Base-by-base conservation (phyloP, 2,113 vertebrate species). In the Nicator chloris region DNA sequence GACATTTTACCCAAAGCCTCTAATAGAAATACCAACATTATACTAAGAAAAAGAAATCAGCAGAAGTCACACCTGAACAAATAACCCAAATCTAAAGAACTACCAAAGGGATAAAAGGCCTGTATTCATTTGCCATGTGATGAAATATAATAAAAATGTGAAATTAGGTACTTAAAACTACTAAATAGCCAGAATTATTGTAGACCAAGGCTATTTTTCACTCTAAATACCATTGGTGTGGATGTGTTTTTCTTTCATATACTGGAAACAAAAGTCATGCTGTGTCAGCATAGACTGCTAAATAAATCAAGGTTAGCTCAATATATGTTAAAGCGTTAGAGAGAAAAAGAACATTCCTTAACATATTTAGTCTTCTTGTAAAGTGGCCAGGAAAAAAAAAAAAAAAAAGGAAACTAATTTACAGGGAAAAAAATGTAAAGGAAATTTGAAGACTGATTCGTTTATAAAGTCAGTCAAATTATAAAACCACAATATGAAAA, bases 211-310 rank as follows among this genome's bases (percentile, higher is more conserved):
- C 65, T 71, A 70, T 81, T 92, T 96, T 92, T 86, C 63, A 83
- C 51, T 53, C 66, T 90, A 84, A 97, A 87, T 78, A 73, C 86
- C 88, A 89, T 50, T 93, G 51, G 90, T 81, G 49, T 82, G 49
- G 71, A 94, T 91, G 73, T 96, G 79, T 93, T 97, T 96, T 96
- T 93, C 90, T 96, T 97, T 97, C 96, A 96, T 95, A 95, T 85
- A 87, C 81, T 95, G 90, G 90, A 97, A 96, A 96, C 70, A 88
- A 95, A 96, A 96, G 87, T 28, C 72, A 88, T 90, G 92, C 95
- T 91, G 71, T 60, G 50, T 97, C 97, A 97, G 97, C 96, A 97
- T 33, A 73, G 65, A 68, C 65, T 85, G 64, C 23, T 15, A 79
- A 94, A 88, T 83, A 88, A 93, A 97, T 93, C 75, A 90, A 87